phyloP scores from a whole-genome alignment of 2,113 vertebrate species.

The Pteropus alecto region DNA sequence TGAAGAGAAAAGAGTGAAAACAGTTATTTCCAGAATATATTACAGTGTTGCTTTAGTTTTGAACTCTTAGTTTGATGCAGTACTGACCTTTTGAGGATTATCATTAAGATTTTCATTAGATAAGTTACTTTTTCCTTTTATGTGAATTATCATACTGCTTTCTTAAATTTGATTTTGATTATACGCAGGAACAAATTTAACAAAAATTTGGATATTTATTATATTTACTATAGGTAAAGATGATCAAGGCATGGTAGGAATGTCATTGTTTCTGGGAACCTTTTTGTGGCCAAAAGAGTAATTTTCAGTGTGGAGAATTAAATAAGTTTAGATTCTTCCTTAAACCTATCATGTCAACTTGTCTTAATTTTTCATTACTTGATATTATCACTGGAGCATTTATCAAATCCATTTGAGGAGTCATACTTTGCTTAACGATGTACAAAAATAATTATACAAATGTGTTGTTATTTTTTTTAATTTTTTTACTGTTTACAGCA shows the following conservation, averaged over 20 bases:
- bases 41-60: background rate
- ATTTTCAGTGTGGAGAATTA: background rate
- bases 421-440: background rate
- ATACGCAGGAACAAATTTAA: background rate
- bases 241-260: background rate
- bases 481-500: too few relatives aligned
- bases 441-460: background rate
- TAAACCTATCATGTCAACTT: background rate
- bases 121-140: background rate
- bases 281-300: background rate
- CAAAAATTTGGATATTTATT: background rate
- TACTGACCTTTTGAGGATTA: background rate
- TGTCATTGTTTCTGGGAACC: background rate
- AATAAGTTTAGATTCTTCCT: background rate
- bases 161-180: conserved; percentile 3
- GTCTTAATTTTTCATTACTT: background rate
- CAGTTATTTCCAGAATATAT: background rate
- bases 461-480: background rate
- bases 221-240: background rate
- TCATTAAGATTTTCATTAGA: background rate
- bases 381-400: background rate
- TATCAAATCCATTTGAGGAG: background rate
- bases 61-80: background rate
- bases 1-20: background rate
- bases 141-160: background rate